Evolutionary conservation across 2,888 invertebrate species (phyloP).

Genomic region (Trichogramma evanescens): DNA sequence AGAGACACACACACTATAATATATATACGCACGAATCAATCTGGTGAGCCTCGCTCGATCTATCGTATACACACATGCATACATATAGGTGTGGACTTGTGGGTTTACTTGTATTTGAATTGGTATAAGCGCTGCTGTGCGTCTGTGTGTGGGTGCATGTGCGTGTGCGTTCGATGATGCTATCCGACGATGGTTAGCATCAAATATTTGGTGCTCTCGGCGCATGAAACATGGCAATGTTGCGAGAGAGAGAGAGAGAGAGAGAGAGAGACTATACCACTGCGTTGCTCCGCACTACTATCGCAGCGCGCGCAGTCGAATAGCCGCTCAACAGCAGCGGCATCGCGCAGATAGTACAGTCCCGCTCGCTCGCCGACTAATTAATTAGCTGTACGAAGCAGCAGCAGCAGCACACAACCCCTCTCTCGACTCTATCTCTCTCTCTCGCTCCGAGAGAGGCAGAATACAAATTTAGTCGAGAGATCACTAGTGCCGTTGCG

Average conservation of each 20-base stretch:
- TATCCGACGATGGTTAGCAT: slow-evolving; percentile 45
- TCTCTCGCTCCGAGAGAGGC: too few species aligned
- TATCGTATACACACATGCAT: too few species aligned
- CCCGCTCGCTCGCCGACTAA: slow-evolving; percentile 2
- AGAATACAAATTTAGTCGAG: too few species aligned
- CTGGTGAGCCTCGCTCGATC: too few species aligned
- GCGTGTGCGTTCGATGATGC: slow-evolving; percentile 25
- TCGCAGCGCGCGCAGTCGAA: slow-evolving; percentile 10
- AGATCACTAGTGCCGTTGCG: too few species aligned
- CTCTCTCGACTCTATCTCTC: too few species aligned
- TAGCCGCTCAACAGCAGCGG: background rate
- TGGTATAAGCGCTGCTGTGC: too few species aligned
- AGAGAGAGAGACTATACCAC: background rate
- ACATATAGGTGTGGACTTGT: too few species aligned
- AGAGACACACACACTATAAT: too few species aligned
- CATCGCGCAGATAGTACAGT: background rate
- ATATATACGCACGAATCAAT: too few species aligned
- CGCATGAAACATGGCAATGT: slow-evolving; percentile 43
- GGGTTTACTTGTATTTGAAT: too few species aligned
- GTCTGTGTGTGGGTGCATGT: background rate
- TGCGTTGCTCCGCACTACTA: background rate
- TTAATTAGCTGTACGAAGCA: slow-evolving; percentile 1
- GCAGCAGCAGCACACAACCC: background rate
- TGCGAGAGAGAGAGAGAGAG: slow-evolving; percentile 22
- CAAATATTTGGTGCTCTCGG: slow-evolving; percentile 40